phyloP scores from a whole-genome alignment of 2,113 vertebrate species.

The Scophthalmus maximus region DNA sequence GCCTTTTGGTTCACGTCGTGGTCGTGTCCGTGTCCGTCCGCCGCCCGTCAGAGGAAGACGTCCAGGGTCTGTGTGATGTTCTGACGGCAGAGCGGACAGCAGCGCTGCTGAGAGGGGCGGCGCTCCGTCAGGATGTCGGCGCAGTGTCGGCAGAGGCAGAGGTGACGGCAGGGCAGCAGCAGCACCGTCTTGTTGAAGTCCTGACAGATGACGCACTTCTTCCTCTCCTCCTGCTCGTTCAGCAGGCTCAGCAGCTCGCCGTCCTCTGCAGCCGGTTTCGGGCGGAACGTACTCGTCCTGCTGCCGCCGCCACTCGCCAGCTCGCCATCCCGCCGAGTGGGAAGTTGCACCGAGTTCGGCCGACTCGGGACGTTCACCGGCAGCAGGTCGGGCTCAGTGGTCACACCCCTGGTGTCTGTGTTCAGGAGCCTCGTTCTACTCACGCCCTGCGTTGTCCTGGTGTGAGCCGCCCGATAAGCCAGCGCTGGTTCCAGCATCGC shows the following conservation, averaged over 20 bases:
- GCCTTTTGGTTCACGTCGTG: not conserved
- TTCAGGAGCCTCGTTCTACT: no score
- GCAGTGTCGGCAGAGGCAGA: not conserved
- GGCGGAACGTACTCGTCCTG: not conserved
- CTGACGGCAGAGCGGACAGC: not conserved
- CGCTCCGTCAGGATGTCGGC: not conserved
- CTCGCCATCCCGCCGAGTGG: not conserved
- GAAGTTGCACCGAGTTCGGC: not conserved
- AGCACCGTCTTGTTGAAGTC: not conserved
- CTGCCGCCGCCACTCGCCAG: not conserved
- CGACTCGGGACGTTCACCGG: not conserved
- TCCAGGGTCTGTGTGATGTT: not conserved
- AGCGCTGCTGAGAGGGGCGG: not conserved
- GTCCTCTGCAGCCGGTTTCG: not conserved
- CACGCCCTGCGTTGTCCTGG: not conserved
- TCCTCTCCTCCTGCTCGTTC: not conserved
- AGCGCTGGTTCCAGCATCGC: not conserved
- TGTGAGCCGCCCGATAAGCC: not conserved
- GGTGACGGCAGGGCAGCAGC: not conserved
- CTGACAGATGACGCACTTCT: not conserved
- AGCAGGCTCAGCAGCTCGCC: not conserved
- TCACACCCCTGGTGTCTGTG: not conserved
- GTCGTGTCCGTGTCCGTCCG: no score
- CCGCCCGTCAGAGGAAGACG: not conserved
- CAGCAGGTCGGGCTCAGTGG: not conserved